Base-by-base conservation (phyloP, 1,140 invertebrate species). In the Bombus soroeensis region DNA sequence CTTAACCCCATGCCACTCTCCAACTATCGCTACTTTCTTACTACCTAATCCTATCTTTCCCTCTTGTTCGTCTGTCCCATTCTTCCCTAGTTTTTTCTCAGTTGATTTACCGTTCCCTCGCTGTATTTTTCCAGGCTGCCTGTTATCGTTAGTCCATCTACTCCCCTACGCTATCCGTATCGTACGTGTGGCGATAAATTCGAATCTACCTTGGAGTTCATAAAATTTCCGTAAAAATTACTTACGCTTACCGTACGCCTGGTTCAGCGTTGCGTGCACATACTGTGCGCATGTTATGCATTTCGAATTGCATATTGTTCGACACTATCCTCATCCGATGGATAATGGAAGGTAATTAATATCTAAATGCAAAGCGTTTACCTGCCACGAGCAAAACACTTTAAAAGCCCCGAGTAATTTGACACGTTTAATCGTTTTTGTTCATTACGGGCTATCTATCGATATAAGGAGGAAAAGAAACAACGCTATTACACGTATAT, bases 401-500 rank as follows among this genome's bases (percentile, higher is more conserved):
- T 37, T 74, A 39, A 75, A 83, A 76, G 13, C 28, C 1, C 13
- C 3, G 39, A 53, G 43, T 76, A 76, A 83, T 83, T 66, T 10
- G 57, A 75, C 4, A 39, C 53, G 71, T 41, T 72, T 72, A 59
- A 81, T 62, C n/a, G 37, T 6, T 74, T 74, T 74, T 68, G 2
- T 47, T 10, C 71, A 8, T 64, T 62, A 62, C n/a, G 25, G 25
- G 34, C 41, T 3, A 39, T 34, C 12, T 32, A 34, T 80, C 25
- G 64, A 32, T 8, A 10, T 12, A n/a, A 25, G 57, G 32, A 28
- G 34, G 28, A 39, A 28, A 41, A 15, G 25, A 47, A 41, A 71
- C n/a, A 18, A 74, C 18, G 43, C 28, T 0, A 47, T 75, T 75
- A 62, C 47, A 39, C 41, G 18, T 72, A n/a, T 34, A 73, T 74